Conservation (phyloP, 64 coral and sea anemone genomes). For the Stichodactyla helianthus region DNA sequence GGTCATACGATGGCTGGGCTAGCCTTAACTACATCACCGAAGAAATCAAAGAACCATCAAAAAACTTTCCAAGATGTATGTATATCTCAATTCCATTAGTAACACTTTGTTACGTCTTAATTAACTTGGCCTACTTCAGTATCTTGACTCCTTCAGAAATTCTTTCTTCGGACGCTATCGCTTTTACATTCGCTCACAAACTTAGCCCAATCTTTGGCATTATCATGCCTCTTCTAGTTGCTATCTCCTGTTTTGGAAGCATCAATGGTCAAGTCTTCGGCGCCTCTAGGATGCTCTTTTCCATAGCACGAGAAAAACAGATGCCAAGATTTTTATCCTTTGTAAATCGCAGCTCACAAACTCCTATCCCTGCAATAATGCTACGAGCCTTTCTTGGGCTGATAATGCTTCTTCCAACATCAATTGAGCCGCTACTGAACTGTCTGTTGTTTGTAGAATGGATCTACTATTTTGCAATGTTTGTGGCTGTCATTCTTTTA, state of each 20-base stretch:
- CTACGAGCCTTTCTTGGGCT: slow-evolving; percentile 54
- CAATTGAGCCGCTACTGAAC: slow-evolving; percentile 55
- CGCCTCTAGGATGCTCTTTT: slow-evolving; percentile 55
- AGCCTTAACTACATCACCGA: slow-evolving; percentile 73
- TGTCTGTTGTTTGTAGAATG: slow-evolving; percentile 67
- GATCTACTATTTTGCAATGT: slow-evolving; percentile 52
- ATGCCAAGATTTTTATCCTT: slow-evolving; percentile 56
- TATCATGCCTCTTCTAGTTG: slow-evolving; percentile 66
- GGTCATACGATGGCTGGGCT: slow-evolving; percentile 84
- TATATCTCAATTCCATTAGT: slow-evolving; percentile 62
- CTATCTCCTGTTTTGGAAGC: slow-evolving; percentile 67
- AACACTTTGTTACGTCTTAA: slow-evolving; percentile 65
- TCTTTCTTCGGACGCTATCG: slow-evolving; percentile 52
- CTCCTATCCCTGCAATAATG: slow-evolving; percentile 48
- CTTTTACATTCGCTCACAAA: slow-evolving; percentile 63
- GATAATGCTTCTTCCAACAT: slow-evolving; percentile 49
- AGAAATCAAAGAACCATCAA: slow-evolving; percentile 68
- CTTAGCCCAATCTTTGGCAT: slow-evolving; percentile 43
- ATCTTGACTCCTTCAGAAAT: slow-evolving; percentile 64
- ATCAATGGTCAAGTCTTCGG: slow-evolving; percentile 60
- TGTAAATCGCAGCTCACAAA: slow-evolving; percentile 41
- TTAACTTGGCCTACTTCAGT: slow-evolving; percentile 68
- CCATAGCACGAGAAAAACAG: slow-evolving; percentile 57
- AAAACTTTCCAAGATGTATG: slow-evolving; percentile 53
- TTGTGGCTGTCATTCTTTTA: slow-evolving; percentile 57